A percentile compares a stretch with the other conserved stretches of the same genome.
Conservation (phyloP, 2,113 vertebrate species). For the Promerops cafer region DNA sequence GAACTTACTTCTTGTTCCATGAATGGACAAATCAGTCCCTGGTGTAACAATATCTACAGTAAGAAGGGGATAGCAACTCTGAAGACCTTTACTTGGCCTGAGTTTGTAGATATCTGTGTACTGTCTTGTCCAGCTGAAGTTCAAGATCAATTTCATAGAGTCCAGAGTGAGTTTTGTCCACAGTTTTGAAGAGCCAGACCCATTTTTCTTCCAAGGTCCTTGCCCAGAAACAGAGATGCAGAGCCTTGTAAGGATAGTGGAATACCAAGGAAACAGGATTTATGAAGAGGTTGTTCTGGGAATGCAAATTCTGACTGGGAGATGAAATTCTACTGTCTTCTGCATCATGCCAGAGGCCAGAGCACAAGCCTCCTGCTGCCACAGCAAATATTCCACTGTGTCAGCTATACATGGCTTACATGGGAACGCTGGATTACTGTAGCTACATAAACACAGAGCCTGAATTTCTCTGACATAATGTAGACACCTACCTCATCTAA, state of each 20-base stretch:
- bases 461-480: not conserved
- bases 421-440: not conserved
- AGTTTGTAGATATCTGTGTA: not conserved
- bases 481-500: not conserved
- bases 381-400: not conserved
- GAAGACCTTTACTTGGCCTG: not conserved
- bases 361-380: not conserved
- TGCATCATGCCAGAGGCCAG: not conserved
- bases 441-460: not conserved
- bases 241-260: not conserved
- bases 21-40: rapidly evolving
- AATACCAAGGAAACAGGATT: not conserved
- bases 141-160: not conserved
- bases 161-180: not conserved
- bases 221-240: not conserved
- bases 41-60: rapidly evolving
- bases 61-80: not conserved
- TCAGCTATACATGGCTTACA: not conserved
- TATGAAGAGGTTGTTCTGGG: not conserved
- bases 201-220: not conserved
- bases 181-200: not conserved
- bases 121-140: not conserved
- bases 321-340: not conserved
- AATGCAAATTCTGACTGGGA: not conserved
- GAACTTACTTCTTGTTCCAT: not conserved